Evolutionary conservation across 2,888 invertebrate species (phyloP).

Genomic region (Axea sp.): DNA sequence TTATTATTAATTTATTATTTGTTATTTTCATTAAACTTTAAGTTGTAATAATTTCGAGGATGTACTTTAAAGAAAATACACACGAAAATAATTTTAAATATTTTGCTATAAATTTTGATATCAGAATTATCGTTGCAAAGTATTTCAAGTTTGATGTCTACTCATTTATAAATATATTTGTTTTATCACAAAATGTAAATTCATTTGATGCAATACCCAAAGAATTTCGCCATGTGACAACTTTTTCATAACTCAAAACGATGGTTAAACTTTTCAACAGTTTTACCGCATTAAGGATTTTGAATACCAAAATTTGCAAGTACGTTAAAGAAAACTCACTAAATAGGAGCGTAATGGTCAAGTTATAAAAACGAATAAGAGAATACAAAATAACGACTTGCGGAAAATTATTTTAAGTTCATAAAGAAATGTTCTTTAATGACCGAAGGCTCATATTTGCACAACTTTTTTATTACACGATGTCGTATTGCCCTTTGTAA

Average conservation of each 20-base stretch:
- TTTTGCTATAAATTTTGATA: too few relatives aligned
- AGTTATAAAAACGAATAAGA: constrained; percentile 48
- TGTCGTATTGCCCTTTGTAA: too few relatives aligned
- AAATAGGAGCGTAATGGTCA: constrained; percentile 51
- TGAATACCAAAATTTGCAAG: constrained; percentile 50
- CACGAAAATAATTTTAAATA: too few relatives aligned
- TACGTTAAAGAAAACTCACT: constrained; percentile 50
- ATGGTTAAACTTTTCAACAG: constrained; percentile 41
- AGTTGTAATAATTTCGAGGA: too few relatives aligned
- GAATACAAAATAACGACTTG: constrained; percentile 25
- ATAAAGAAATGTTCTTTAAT: constrained; percentile 46
- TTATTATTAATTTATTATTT: too few relatives aligned
- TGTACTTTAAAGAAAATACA: too few relatives aligned
- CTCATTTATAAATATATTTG: constrained; percentile 52
- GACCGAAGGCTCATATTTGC: constrained; percentile 21
- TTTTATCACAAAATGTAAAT: constrained; percentile 51
- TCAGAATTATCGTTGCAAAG: constrained; percentile 33
- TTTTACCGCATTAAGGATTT: constrained; percentile 43
- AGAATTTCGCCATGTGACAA: constrained; percentile 28
- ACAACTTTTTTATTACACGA: constrained; percentile 19
- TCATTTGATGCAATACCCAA: constrained; percentile 19
- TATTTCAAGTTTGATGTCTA: constrained; percentile 24
- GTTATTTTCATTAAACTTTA: too few relatives aligned
- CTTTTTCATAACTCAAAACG: constrained; percentile 45
- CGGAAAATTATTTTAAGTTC: constrained; percentile 41